Percentiles rank a stretch among this genome's conserved stretches.
phyloP scores from a whole-genome alignment of 1,140 invertebrate species.

The Fragariocoptes setiger region DNA sequence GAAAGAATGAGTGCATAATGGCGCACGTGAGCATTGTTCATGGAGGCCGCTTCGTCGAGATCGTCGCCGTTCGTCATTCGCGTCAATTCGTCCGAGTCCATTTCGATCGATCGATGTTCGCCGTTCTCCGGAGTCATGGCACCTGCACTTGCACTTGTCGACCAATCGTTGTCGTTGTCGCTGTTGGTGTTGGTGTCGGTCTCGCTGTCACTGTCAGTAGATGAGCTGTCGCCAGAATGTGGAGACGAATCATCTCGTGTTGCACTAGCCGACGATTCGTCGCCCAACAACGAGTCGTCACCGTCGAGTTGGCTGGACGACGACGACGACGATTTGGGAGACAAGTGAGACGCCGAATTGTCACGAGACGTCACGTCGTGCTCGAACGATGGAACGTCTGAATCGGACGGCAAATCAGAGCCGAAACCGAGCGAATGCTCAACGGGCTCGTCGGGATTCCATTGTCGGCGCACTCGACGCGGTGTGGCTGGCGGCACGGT shows the following conservation, averaged over 20 bases:
- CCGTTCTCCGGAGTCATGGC: not conserved
- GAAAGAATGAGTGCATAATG: not conserved
- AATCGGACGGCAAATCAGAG: not conserved
- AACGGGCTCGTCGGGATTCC: not conserved
- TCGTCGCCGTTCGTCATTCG: not conserved
- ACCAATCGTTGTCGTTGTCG: not conserved
- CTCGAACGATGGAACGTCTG: not conserved
- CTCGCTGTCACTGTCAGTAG: not conserved
- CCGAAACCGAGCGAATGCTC: not conserved
- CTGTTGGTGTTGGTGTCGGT: not conserved
- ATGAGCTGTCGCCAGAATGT: not conserved
- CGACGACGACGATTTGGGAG: not conserved
- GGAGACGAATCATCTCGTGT: not conserved
- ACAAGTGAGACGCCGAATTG: not conserved
- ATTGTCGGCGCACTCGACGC: not conserved
- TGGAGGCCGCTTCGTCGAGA: not conserved
- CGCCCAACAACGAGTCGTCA: too few relatives aligned
- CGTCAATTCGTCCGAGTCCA: too few relatives aligned
- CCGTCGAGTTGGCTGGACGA: too few relatives aligned
- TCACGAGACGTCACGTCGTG: not conserved
- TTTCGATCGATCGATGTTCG: too few relatives aligned
- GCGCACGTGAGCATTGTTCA: not conserved
- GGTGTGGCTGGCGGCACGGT: not conserved
- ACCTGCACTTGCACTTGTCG: not conserved
- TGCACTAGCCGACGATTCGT: not conserved